Conservation (phyloP, 1,140 invertebrate genomes). For the Aphidius ervi region DNA sequence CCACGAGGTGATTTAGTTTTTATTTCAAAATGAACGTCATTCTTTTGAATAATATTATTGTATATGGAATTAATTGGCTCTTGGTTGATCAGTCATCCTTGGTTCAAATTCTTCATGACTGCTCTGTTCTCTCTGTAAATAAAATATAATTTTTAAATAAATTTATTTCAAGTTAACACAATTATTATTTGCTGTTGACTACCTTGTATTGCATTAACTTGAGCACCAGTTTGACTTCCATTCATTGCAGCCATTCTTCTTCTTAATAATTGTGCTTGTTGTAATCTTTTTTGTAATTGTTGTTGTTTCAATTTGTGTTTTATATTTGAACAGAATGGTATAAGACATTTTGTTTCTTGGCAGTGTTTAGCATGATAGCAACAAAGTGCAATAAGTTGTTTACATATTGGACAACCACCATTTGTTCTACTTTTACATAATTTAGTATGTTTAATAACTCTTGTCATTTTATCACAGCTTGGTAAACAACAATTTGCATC, state of each 20-base stretch:
- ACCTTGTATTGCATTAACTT: slow-evolving; percentile 41
- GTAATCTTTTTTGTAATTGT: slow-evolving; percentile 84
- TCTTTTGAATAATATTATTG: neutral
- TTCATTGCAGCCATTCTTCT: slow-evolving; percentile 90
- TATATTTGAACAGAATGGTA: slow-evolving; percentile 97
- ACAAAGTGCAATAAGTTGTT: slow-evolving; percentile 96
- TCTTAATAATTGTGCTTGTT: slow-evolving; percentile 70
- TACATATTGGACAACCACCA: slow-evolving; percentile 96
- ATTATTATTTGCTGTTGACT: slow-evolving; percentile 58
- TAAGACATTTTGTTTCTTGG: slow-evolving; percentile 90
- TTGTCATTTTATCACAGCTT: slow-evolving; percentile 98
- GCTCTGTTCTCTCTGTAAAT: slow-evolving; percentile 65
- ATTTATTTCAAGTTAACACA: too few relatives aligned
- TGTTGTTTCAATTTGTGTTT: slow-evolving; percentile 97
- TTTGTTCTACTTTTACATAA: slow-evolving; percentile 94
- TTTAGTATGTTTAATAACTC: slow-evolving; percentile 94
- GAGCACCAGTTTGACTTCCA: slow-evolving; percentile 56
- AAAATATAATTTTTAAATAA: too few relatives aligned
- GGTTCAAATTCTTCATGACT: slow-evolving; percentile 49
- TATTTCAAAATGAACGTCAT: too few relatives aligned
- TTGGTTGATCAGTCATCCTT: slow-evolving; percentile 47
- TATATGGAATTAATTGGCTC: too few relatives aligned
- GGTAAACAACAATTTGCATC: slow-evolving; percentile 96
- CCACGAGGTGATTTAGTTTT: too few relatives aligned
- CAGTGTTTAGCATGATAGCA: slow-evolving; percentile 99